These are phyloP conservation scores for Cotesia typhae DNA, from an alignment of 1,140 invertebrate genomes.

Conservation along the genomic window DNA sequence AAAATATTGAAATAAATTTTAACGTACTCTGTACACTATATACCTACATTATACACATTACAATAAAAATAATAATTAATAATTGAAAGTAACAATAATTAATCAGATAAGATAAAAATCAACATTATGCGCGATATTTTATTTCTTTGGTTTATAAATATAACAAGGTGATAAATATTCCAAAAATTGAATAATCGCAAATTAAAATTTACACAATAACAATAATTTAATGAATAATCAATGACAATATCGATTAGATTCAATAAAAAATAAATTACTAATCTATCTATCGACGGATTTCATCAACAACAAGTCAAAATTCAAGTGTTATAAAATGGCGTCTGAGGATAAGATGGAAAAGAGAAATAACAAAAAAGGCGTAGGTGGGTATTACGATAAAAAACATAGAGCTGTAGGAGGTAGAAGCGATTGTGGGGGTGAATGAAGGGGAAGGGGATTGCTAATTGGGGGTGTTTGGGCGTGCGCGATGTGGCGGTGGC, in stretches of 20 bases:
- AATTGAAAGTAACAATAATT: conserved; percentile 13
- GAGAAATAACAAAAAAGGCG: conserved; percentile 1
- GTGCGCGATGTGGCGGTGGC: conserved; percentile 52
- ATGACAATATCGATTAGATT: too few species aligned
- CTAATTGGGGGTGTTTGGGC: conserved; percentile 59
- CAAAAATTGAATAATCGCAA: too few species aligned
- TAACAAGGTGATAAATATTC: not conserved
- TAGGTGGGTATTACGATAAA: not conserved
- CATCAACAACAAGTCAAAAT: too few species aligned
- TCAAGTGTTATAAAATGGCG: conserved; percentile 25
- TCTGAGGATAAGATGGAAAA: not conserved
- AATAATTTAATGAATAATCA: not conserved
- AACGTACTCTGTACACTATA: conserved; percentile 36
- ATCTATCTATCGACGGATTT: too few species aligned
- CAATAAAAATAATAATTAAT: conserved; percentile 12
- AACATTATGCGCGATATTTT: not conserved
- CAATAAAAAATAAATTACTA: too few species aligned
- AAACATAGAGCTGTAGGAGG: not conserved
- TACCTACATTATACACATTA: conserved; percentile 20
- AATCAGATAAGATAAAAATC: not conserved
- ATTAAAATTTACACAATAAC: too few species aligned
- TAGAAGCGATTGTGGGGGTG: not conserved
- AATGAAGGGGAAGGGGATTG: conserved; percentile 36
- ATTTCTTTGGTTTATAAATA: conserved; percentile 9
- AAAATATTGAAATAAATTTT: not conserved